phyloP scores from a whole-genome alignment of 92 coral and sea anemone genomes.

The Zoanthus sansibaricus region DNA sequence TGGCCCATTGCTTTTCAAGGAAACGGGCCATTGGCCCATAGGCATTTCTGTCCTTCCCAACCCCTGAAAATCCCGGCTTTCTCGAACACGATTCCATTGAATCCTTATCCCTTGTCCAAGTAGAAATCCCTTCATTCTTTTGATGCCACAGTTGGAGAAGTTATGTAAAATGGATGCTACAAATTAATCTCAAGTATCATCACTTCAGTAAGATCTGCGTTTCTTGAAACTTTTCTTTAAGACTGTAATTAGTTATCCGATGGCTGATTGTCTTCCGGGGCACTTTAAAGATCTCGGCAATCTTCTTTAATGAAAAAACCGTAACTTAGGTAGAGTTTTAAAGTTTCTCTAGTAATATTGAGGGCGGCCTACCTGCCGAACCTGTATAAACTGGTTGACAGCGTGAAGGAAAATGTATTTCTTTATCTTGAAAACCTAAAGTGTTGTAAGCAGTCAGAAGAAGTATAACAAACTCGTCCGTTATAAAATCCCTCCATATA shows the following conservation, averaged over 20 bases:
- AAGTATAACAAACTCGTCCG: slow-evolving; percentile 33
- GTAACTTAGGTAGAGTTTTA: slow-evolving; percentile 40
- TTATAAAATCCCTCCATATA: slow-evolving; percentile 33
- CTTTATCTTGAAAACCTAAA: slow-evolving; percentile 9
- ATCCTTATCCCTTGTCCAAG: slow-evolving; percentile 36
- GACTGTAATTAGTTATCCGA: slow-evolving; percentile 26
- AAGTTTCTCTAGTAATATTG: slow-evolving; percentile 40
- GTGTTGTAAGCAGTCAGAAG: slow-evolving; percentile 32
- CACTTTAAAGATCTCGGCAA: slow-evolving; percentile 45
- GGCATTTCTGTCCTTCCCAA: not conserved
- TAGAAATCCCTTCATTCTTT: slow-evolving; percentile 63
- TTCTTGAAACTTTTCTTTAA: slow-evolving; percentile 5
- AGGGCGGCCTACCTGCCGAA: slow-evolving; percentile 40
- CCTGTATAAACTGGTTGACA: slow-evolving; percentile 45
- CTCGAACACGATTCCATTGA: slow-evolving; percentile 47
- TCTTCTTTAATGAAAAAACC: slow-evolving; percentile 42
- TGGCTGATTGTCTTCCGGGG: slow-evolving; percentile 48
- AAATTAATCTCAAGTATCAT: not conserved
- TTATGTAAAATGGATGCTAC: slow-evolving; percentile 9
- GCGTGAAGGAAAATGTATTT: not conserved
- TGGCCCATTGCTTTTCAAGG: not conserved
- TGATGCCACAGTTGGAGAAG: slow-evolving; percentile 56
- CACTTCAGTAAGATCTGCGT: slow-evolving; percentile 22
- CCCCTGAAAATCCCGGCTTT: slow-evolving; percentile 9
- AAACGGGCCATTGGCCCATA: too few species aligned